Conservation (phyloP, 64 coral and sea anemone species). For the Trachythela sp. region DNA sequence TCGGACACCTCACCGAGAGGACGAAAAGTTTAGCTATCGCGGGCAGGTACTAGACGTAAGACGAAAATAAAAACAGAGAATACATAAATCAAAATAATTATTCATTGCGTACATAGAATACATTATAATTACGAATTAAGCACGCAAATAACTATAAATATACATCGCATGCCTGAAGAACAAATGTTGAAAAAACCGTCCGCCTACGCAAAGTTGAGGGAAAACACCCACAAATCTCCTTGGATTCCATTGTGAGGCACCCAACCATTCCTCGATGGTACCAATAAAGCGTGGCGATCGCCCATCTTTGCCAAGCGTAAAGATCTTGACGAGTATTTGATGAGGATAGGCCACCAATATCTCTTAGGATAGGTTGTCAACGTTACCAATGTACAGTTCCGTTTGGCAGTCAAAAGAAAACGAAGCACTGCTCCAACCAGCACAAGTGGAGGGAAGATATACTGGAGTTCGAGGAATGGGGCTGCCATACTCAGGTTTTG, state of each 20-base stretch:
- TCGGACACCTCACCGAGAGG: no score
- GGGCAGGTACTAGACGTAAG: no score
- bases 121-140: not conserved
- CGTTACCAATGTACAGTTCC: not conserved
- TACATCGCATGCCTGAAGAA: not conserved
- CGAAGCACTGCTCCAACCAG: not conserved
- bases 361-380: not conserved
- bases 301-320: not conserved
- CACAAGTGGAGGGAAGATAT: not conserved
- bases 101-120: no score
- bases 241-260: not conserved
- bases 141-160: not conserved
- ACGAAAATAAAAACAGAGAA: not conserved
- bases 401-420: not conserved
- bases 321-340: not conserved
- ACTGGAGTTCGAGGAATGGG: not conserved
- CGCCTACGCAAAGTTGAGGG: not conserved
- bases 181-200: not conserved
- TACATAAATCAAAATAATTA: not conserved
- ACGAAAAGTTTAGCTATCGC: slow-evolving; percentile 44
- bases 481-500: not conserved
- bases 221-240: slow-evolving; percentile 40
- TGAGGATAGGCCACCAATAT: not conserved
- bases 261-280: not conserved
- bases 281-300: not conserved